Base-by-base conservation (phyloP, 2,113 vertebrate genomes). In the Phyllopteryx taeniolatus region DNA sequence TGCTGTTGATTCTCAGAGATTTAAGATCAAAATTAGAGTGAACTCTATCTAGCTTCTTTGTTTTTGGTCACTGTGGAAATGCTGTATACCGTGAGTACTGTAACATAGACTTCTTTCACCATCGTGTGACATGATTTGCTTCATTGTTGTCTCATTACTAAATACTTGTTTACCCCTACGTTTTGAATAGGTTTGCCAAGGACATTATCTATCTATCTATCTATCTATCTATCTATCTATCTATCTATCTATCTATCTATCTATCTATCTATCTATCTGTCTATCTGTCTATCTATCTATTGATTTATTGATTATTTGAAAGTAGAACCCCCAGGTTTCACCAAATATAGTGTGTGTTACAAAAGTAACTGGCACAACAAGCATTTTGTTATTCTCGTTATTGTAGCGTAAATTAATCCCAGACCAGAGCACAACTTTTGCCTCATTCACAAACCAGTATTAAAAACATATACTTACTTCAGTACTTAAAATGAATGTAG, bases 1-100 rank as follows among this genome's bases (percentile, higher is more conserved):
- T 88, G 78, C 84, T 91, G 81, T 88, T 92, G 85, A 92, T 89
- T 92, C 85, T 89, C 74, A 68, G 75, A 87, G 87, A 92, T 91
- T 90, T 90, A 78, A 87, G 72, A 81, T 82, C 73, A 87, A 83
- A 89, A 86, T 89, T 86, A 87, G 79, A 80, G 78, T 76, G 71
- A 82, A 83, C 67, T 77, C 85, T 83, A 83, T 81, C 71, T 68
- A 51, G 79, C 70, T 80, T 76, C 76, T 74, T 80, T 79, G 78
- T 83, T 83, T 79, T 85, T 62, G 79, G 87, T 76, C 78, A 74
- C 87, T 84, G 81, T 77, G 47, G 46, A 83, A 80, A 85, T 86
- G 12, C 12, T 15, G 12, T 27, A 22, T 13, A 44, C 20, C n/a
- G 19, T 46, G 44, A 42, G 20, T 72, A 83, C 86, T 80, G 78